Evolutionary conservation across 2,113 vertebrate genomes (phyloP), one percentile per base, ranked within the genome.

Genomic region (Heloderma charlesbogerti): DNA sequence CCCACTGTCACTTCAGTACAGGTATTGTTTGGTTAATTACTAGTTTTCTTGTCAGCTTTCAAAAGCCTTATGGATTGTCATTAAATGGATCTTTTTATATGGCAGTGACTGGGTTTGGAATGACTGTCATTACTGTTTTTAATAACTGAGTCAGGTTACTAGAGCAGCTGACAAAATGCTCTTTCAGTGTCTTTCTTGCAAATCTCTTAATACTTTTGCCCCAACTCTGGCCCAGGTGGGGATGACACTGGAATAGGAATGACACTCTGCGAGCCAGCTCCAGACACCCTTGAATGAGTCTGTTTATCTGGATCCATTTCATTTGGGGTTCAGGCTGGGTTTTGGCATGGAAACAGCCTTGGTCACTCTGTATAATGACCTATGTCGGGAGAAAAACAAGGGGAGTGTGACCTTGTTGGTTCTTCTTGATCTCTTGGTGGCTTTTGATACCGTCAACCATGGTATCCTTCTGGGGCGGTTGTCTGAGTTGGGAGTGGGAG

Each of bases 141-240:
- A 37, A 34, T 9, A 82, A 1, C 48, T 79, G 1, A 66, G 8
- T 82, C 1, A 88, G 87, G 9, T 0, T 0, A 4, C 20, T 83
- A 2, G 0, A 84, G 22, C 3, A 81, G 0, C 2, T 79, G 60
- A 8, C 29, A 51, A 0, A 81, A n/a, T 0, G 0, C 8, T 69
- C n/a, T 2, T 51, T 63, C n/a, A n/a, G n/a, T 83, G 1, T 8
- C 9, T 67, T 31, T 8, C 77, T 31, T 27, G 48, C 6, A 4
- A 27, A 84, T 9, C 2, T 72, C 83, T 84, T 40, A 25, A 3
- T 45, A 15, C 8, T 84, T 82, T 31, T 29, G 54, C 6, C 43
- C 6, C 66, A 51, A 22, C 1, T 37, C 16, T 43, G 13, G 37
- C 45, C 13, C 3, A 8, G 45, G 1, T 79, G n/a, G 82, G 12